A percentile compares a stretch with the other conserved stretches of the same genome.
Evolutionary conservation across 2,888 invertebrate species (phyloP).

Genomic region (Machimus rusticus): DNA sequence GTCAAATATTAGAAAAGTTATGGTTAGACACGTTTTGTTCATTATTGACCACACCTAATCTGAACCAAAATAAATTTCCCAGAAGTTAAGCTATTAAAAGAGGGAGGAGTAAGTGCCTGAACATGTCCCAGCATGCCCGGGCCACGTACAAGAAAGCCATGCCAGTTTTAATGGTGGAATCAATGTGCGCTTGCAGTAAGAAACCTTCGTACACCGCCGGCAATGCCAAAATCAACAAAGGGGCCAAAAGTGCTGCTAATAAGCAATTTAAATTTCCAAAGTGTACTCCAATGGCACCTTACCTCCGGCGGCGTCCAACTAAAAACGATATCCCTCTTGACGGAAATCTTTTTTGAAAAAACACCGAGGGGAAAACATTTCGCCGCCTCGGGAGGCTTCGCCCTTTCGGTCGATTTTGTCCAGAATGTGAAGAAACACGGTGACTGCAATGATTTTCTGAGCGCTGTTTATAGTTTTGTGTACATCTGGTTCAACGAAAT

Average conservation of each 20-base stretch:
- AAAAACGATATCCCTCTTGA: not conserved
- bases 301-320: not conserved
- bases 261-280: constrained; percentile 34
- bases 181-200: not conserved
- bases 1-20: not conserved
- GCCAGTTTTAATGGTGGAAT: not conserved
- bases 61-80: not conserved
- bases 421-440: not conserved
- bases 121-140: not conserved
- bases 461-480: not conserved
- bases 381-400: not conserved
- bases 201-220: not conserved
- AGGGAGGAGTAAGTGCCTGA: not conserved
- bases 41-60: not conserved
- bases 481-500: not conserved
- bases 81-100: constrained; percentile 3
- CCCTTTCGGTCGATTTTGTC: not conserved
- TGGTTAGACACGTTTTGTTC: not conserved
- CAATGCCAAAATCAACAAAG: constrained; percentile 5
- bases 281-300: not conserved
- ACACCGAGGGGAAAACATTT: not conserved
- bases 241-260: constrained; percentile 8
- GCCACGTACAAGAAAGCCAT: not conserved
- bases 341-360: not conserved
- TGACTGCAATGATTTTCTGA: not conserved